Evolutionary conservation across 2,113 vertebrate species (phyloP), one percentile per base, ranked within the genome.

Genomic region (Lophura nycthemera): DNA sequence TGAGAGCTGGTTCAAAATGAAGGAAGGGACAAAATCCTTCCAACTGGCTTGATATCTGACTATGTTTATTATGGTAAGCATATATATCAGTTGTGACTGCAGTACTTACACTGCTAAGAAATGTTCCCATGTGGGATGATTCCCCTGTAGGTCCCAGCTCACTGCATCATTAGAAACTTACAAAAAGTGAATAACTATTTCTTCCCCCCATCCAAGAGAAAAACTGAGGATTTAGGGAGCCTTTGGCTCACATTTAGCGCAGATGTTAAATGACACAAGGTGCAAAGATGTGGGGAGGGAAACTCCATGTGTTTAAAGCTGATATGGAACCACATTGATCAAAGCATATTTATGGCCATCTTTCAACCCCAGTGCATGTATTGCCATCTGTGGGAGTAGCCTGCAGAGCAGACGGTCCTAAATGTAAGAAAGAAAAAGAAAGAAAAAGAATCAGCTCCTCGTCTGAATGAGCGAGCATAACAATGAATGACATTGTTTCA

Each of bases 391-490:
- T 40, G 43, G 70, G 56, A 83, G 66, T 66, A 66, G 56, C 75
- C 89, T 92, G 87, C 76, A 72, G 76, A 92, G 80, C 90, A 95
- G 90, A 88, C 76, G 11, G 91, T 64, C 83, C 85, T 83, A 83
- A 85, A 81, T 8, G 50, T 65, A 60, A 47, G 87, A 82, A 64
- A 5, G 3, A 4, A 45, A 18, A 38, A 65, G 2, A 88, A 54
- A 56, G 21, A 8, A 65, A 87, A 92, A 72, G 2, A 90, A 86
- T 75, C 34, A 34, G 85, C 69, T 97, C 90, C 61, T 94, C 57
- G 22, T 81, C 61, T 89, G 88, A 92, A 88, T 91, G 83, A 86
- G 88, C 0, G 36, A 93, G 83, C 40, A 38, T 57, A 88, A 91
- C 76, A 83, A 88, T 86, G 93, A 86, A 76, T 76, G 86, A 75